A percentile compares a stretch with the other conserved stretches of the same genome.
Conservation (phyloP, 2,113 vertebrate genomes). For the Progne subis region DNA sequence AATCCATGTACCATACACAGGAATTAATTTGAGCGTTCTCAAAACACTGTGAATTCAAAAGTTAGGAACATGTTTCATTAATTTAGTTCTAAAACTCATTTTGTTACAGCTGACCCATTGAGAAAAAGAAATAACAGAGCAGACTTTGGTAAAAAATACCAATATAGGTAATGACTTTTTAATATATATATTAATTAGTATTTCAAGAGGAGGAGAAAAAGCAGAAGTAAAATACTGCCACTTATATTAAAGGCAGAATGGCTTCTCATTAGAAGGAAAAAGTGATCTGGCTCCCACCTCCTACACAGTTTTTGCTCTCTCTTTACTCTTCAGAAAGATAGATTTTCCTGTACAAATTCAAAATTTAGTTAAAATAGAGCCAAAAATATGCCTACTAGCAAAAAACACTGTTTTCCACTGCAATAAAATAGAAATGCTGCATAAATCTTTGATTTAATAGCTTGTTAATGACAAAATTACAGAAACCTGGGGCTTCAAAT, state of each 20-base stretch:
- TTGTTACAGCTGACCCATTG: background rate
- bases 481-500: background rate
- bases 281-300: background rate
- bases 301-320: background rate
- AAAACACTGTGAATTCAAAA: background rate
- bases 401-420: background rate
- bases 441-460: background rate
- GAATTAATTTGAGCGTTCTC: background rate
- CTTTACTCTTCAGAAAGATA: background rate
- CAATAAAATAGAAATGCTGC: background rate
- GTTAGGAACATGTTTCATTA: background rate
- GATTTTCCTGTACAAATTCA: background rate
- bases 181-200: background rate
- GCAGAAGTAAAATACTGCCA: background rate
- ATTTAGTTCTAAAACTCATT: background rate
- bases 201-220: background rate
- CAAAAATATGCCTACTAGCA: background rate
- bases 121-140: background rate
- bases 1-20: background rate
- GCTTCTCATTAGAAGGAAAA: background rate
- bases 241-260: background rate
- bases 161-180: background rate
- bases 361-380: background rate
- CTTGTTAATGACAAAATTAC: background rate
- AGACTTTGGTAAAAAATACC: background rate